A percentile compares a stretch with the other conserved stretches of the same genome.
phyloP scores from a whole-genome alignment of 2,888 invertebrate genomes.

The Alloscopus bannaensis region DNA sequence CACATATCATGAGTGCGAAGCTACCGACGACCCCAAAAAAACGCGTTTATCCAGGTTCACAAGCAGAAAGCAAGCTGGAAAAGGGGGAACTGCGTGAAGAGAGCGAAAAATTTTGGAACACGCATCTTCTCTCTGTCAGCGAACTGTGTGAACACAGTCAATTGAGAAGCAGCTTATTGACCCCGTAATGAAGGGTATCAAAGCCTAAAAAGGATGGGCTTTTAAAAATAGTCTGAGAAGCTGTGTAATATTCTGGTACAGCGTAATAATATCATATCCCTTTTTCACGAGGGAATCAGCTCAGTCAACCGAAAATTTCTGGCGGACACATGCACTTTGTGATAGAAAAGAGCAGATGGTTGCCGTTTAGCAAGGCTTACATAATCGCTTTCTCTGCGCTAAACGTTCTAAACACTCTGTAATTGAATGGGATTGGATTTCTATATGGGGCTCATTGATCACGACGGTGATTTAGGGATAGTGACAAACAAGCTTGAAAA shows the following conservation, averaged over 20 bases:
- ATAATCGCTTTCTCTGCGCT: conserved; percentile 1
- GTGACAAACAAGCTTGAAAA: conserved; percentile 11
- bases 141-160: conserved; percentile 59
- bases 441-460: not conserved
- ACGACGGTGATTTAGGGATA: not conserved
- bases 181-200: conserved; percentile 64
- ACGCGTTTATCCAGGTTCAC: too few relatives aligned
- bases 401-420: conserved; percentile 1
- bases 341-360: conserved; percentile 57
- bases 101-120: too few relatives aligned
- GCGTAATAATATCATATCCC: too few relatives aligned
- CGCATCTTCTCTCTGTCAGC: too few relatives aligned
- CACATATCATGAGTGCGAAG: too few relatives aligned
- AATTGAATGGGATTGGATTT: too few relatives aligned
- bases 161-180: conserved; percentile 55
- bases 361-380: conserved; percentile 21
- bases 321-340: conserved; percentile 36
- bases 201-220: conserved; percentile 63
- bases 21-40: too few relatives aligned
- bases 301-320: conserved; percentile 52
- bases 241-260: too few relatives aligned
- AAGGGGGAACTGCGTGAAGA: too few relatives aligned
- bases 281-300: conserved; percentile 45
- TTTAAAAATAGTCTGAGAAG: conserved; percentile 60
- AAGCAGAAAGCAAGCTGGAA: too few relatives aligned